A percentile compares a stretch with the other conserved stretches of the same genome.
Conservation (phyloP, 2,888 invertebrate genomes). For the Tenthredo scrophulariae region DNA sequence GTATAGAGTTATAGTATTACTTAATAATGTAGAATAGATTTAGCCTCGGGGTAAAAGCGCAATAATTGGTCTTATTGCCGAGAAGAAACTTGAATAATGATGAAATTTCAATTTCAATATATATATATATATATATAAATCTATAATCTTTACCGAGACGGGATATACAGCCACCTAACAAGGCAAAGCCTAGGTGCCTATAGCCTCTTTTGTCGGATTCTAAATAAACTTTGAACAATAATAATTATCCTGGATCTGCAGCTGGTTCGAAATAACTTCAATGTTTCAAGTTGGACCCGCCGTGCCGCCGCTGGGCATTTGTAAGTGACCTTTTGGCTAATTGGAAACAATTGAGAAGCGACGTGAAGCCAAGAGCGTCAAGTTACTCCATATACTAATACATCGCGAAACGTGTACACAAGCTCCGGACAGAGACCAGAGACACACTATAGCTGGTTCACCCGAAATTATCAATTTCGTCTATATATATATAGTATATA, state of each 20-base stretch:
- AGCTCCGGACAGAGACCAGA: neutral
- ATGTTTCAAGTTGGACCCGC: neutral
- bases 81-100: neutral
- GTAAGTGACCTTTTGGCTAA: constrained; percentile 49
- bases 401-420: neutral
- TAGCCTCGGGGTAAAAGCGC: neutral
- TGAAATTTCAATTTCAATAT: neutral
- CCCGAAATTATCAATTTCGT: neutral
- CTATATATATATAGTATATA: neutral
- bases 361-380: constrained; percentile 42
- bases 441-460: neutral
- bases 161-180: no score
- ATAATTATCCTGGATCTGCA: neutral
- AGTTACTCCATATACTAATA: constrained; percentile 11
- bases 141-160: neutral
- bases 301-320: neutral
- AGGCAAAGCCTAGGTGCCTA: no score
- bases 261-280: constrained; percentile 17
- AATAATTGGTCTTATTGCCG: neutral
- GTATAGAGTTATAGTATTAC: neutral
- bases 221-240: neutral
- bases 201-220: neutral
- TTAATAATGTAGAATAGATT: constrained; percentile 38
- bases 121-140: neutral
- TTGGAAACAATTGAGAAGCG: constrained; percentile 53